A percentile compares a stretch with the other conserved stretches of the same genome.
These are phyloP conservation scores for Sebastes jordani DNA, from an alignment of 2,797 vertebrate species.

Conservation along the genomic window DNA sequence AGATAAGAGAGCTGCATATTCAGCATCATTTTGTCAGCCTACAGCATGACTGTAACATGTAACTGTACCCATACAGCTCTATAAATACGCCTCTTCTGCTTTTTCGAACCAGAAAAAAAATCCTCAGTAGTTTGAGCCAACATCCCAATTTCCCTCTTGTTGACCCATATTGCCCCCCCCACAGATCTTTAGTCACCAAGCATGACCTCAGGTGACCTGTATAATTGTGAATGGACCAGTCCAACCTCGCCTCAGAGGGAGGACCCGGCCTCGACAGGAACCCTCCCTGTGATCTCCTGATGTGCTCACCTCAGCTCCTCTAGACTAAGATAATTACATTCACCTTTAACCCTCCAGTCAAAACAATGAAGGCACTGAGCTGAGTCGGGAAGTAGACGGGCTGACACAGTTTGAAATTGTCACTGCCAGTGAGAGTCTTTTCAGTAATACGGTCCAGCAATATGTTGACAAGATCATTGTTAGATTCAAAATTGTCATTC, in stretches of 20 bases:
- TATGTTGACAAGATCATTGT: background rate
- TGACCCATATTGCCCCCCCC: conserved; percentile 62
- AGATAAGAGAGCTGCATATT: conserved; percentile 29
- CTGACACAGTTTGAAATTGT: conserved; percentile 38
- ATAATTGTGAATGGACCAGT: conserved; percentile 56
- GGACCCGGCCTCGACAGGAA: conserved; percentile 30
- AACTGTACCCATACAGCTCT: background rate
- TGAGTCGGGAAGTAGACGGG: conserved; percentile 14
- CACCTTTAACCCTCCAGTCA: conserved; percentile 62
- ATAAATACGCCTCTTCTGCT: conserved; percentile 23
- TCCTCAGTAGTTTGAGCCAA: conserved; percentile 31
- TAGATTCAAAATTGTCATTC: background rate
- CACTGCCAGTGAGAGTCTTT: conserved; percentile 6
- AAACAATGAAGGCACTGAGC: conserved; percentile 51
- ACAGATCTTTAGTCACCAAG: conserved; percentile 49
- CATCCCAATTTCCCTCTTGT: conserved; percentile 50
- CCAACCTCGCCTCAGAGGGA: conserved; percentile 36
- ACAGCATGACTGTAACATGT: background rate
- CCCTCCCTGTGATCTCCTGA: conserved; percentile 54
- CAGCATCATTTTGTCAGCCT: conserved; percentile 23
- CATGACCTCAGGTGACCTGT: conserved; percentile 69
- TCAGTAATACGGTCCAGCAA: background rate
- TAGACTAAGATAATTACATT: conserved; percentile 59
- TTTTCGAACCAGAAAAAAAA: conserved; percentile 26
- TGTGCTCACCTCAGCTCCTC: conserved; percentile 60